Base-by-base conservation (phyloP, 1,140 invertebrate genomes). In the Ericerus pela region DNA sequence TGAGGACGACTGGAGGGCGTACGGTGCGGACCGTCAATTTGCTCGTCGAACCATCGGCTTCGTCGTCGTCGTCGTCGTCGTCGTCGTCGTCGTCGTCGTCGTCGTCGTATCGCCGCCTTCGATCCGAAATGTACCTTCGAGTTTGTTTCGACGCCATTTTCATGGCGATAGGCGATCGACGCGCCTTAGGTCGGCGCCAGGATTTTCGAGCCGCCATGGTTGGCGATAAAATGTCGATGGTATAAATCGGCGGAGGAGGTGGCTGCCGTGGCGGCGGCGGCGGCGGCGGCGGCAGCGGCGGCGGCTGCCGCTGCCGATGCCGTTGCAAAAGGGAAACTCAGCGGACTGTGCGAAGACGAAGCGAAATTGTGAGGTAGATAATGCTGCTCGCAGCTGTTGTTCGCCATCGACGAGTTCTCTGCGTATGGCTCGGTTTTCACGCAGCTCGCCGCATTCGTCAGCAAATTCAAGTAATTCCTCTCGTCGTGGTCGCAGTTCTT, bases 341-440 rank as follows among this genome's bases (percentile, higher is more conserved):
- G 18, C 20, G 41, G 41, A 47, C 26, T 47, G 26, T 47, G 41
- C 2, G 41, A 24, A 22, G 41, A 18, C 26, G 41, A 10, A 4
- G 41, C 20, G 14, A 47, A 47, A 47, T 47, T 47, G 26, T 47
- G 41, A 3, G 41, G 20, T 16, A 47, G 26, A 24, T 47, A 47
- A 22, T 47, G 41, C n/a, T n/a, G n/a, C n/a, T n/a, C n/a, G n/a
- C n/a, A n/a, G 26, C 26, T 47, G 16, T 16, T 47, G 14, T 47
- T 47, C 6, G 41, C 4, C 26, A 10, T 14, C 8, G 10, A 16
- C 8, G 26, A 24, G 26, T 16, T 47, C 22, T 47, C 41, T 2
- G 11, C 11, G 41, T 47, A 47, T 24, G 41, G 41, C 26, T 47
- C 41, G 26, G 20, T 47, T 47, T 47, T 47, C 16, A 47, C 41